These are phyloP conservation scores for Epiblema foenella DNA, from an alignment of 2,888 invertebrate species.

Conservation along the genomic window DNA sequence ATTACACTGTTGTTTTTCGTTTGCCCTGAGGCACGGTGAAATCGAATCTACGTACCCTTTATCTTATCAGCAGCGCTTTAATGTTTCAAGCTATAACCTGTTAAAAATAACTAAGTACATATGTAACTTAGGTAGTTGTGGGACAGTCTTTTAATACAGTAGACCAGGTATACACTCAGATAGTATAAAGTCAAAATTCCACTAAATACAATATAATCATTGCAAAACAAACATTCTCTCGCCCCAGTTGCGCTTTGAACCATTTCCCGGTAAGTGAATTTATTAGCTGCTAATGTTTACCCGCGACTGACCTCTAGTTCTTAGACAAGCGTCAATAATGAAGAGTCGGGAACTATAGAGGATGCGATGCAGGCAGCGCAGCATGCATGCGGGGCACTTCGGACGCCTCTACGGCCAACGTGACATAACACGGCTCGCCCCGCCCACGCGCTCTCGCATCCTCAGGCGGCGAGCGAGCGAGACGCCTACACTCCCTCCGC, in stretches of 20 bases:
- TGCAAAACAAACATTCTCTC: conserved; percentile 3
- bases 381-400: conserved; percentile 55
- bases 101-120: background rate
- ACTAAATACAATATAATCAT: background rate
- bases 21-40: too few species aligned
- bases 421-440: conserved; percentile 76
- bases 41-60: background rate
- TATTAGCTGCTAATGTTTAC: conserved; percentile 19
- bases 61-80: background rate
- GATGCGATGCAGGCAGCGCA: conserved; percentile 69
- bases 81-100: background rate
- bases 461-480: conserved; percentile 63
- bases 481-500: conserved; percentile 69
- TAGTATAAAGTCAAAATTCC: background rate
- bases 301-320: conserved; percentile 59
- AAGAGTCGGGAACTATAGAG: conserved; percentile 70
- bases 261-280: conserved; percentile 17
- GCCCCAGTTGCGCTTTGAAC: conserved; percentile 11
- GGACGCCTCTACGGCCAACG: conserved; percentile 71
- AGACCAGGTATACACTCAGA: too few species aligned
- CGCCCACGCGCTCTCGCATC: conserved; percentile 78
- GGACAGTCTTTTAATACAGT: background rate
- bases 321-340: conserved; percentile 66
- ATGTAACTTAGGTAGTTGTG: background rate
- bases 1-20: background rate